Base-by-base conservation (phyloP, 1,140 invertebrate genomes). In the Aporrectodea caliginosa region DNA sequence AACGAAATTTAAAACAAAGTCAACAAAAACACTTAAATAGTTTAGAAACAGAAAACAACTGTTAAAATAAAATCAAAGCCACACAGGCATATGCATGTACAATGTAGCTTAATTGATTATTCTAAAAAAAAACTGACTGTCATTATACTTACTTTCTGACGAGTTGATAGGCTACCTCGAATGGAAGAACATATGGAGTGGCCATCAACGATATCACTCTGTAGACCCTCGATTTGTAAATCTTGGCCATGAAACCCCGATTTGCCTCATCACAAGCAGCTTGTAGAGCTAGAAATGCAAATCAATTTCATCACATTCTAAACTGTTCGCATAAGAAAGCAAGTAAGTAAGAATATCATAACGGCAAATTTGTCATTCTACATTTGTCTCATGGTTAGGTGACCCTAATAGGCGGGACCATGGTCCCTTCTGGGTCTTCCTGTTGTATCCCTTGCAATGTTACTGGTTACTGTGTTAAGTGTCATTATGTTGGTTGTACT, bases 261-360 rank as follows among this genome's bases (percentile, higher is more conserved):
- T 97, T 97, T 0, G 94, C 94, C 0, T 93, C 92, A 83, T 95
- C 94, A 81, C 95, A 95, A 0, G 95, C 95, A 85, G 95, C 93
- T 91, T 97, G 94, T 85, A 98, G 94, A 84, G 95, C 94, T 96
- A 85, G 77, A 85, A 84, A 80, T 74, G 58, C 76, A 83, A 82
- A 79, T n/a, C n/a, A n/a, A n/a, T n/a, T n/a, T n/a, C n/a, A n/a
- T n/a, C n/a, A n/a, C n/a, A n/a, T n/a, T n/a, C n/a, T n/a, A n/a
- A n/a, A n/a, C n/a, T n/a, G n/a, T n/a, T n/a, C 81, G 70, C 43
- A 80, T 58, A 35, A 33, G 22, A 75, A 43, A 16, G 27, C n/a
- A 16, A 77, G 33, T 30, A 30, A 75, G 31, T 32, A 2, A 1
- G 27, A 73, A 32, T 0, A 27, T 1, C 12, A 1, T 32, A 31